Percentiles rank a stretch among this genome's conserved stretches.
phyloP scores from a whole-genome alignment of 2,113 vertebrate genomes.

The Rutilus rutilus region DNA sequence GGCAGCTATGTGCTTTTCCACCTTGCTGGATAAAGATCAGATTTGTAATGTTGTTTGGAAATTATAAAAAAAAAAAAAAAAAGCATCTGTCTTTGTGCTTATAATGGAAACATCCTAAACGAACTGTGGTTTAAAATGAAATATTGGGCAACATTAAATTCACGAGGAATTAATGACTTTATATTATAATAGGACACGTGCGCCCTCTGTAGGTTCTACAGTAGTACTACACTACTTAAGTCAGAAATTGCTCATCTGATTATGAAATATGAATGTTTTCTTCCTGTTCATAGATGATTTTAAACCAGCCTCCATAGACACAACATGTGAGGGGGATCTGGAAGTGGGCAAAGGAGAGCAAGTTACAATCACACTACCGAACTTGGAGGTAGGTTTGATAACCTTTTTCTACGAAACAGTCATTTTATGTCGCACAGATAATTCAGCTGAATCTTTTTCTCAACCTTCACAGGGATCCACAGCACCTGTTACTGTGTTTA shows the following conservation, averaged over 20 bases:
- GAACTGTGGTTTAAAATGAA: background rate
- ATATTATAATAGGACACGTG: background rate
- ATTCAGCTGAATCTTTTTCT: background rate
- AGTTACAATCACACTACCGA: conserved; percentile 96
- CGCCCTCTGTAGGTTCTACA: conserved; percentile 1
- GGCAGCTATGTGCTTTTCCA: conserved; percentile 29
- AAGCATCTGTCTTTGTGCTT: background rate
- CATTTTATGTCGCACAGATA: background rate
- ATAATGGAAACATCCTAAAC: background rate
- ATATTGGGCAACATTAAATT: background rate
- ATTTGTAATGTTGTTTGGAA: background rate
- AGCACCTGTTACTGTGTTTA: conserved; percentile 94
- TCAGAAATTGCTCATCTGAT: background rate
- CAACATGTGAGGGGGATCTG: conserved; percentile 91
- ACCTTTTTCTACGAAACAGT: too few relatives aligned
- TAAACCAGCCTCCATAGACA: conserved; percentile 97
- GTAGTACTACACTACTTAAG: background rate
- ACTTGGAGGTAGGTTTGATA: conserved; percentile 86
- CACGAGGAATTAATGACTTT: background rate
- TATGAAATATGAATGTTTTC: background rate
- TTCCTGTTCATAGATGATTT: conserved; percentile 88
- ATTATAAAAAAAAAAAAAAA: background rate
- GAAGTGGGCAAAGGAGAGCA: conserved; percentile 98
- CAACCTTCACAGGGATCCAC: conserved; percentile 84
- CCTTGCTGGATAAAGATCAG: background rate